Conservation (phyloP, 1,140 invertebrate species). For the Holcopasites calliopsidis region DNA sequence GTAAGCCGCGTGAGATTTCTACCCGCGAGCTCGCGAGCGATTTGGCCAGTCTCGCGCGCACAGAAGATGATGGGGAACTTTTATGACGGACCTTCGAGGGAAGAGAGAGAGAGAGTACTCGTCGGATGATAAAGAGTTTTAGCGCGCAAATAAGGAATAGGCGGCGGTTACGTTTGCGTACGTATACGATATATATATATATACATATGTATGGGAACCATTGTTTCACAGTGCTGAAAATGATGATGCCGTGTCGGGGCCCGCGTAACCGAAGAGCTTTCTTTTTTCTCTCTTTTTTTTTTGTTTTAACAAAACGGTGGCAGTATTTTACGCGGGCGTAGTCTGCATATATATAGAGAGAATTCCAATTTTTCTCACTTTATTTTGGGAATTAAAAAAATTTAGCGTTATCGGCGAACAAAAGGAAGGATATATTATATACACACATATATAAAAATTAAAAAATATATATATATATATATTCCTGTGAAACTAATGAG, state of each 20-base stretch:
- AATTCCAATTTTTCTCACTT: slow-evolving; percentile 20
- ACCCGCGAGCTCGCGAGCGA: background rate
- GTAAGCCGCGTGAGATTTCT: background rate
- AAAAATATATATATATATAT: background rate
- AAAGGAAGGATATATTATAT: background rate
- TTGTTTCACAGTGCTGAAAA: slow-evolving; percentile 19
- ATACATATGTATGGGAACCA: background rate
- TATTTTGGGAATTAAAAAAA: slow-evolving; percentile 5
- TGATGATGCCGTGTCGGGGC: background rate
- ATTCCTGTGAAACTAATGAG: slow-evolving; percentile 5
- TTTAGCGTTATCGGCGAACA: slow-evolving; percentile 13
- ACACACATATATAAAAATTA: no score
- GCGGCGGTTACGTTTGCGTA: background rate
- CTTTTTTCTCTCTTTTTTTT: background rate
- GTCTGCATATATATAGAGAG: slow-evolving; percentile 27
- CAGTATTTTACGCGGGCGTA: slow-evolving; percentile 48
- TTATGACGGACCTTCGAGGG: background rate
- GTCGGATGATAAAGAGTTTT: no score
- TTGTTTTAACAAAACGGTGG: background rate
- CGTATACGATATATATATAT: background rate
- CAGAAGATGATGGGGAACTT: background rate
- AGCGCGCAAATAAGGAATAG: background rate
- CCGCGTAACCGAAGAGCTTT: slow-evolving; percentile 18
- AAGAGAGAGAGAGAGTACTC: no score
- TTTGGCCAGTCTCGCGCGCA: background rate